Evolutionary conservation across 2,797 vertebrate species (phyloP), one percentile per base, ranked within the genome.

Genomic region (Rhinophrynus dorsalis): DNA sequence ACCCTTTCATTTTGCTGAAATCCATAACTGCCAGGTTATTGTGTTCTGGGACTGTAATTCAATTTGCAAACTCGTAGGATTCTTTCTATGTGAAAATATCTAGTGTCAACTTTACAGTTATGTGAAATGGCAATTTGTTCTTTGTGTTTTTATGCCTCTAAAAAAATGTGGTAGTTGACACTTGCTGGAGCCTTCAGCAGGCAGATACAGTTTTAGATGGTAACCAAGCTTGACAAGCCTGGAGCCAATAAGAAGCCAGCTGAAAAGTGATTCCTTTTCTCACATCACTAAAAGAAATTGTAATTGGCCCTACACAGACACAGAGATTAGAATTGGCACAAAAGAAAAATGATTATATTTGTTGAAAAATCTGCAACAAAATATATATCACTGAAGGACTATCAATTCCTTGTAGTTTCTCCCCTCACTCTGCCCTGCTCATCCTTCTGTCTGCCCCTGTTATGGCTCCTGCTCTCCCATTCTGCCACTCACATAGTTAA

Each of bases 41-140:
- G 26, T 57, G 5, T 48, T 42, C 8, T 58, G 15, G 6, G 52
- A 10, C 54, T 44, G 32, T n/a, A 33, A 58, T 48, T 57, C 29
- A 27, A 45, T 67, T 56, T 33, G 44, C 27, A n/a, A 57, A 35
- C 48, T 26, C 52, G n/a, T 26, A 29, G 15, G 20, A 45, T 67
- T 35, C n/a, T 10, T 47, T 67, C 37, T 67, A 45, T 17, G 5
- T 18, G 35, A 12, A 56, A 15, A 56, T 66, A 33, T 32, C 50
- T 66, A 40, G 37, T 40, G 12, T 44, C 32, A 51, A 35, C 18
- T 17, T 23, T 23, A 32, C 18, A 67, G 40, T 24, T 18, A 23
- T 47, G 21, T 24, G n/a, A 17, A 33, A 51, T 40, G 59, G 15
- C 45, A 17, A 26, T 40, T 64, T 64, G n/a, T 65, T 21, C 33